Base-by-base conservation (phyloP, 2,888 invertebrate species). In the Harpalus rubripes region DNA sequence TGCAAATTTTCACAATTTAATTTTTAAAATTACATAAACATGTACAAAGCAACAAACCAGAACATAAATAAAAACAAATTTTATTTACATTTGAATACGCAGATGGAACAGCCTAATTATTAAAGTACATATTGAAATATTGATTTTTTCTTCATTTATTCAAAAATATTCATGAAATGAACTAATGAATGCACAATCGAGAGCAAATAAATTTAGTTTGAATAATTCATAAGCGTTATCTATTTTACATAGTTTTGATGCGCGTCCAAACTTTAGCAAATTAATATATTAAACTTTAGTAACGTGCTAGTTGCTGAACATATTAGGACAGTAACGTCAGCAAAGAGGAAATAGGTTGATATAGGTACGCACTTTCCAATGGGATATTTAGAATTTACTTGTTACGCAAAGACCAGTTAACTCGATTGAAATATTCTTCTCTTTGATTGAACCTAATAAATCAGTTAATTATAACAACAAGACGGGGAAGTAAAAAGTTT, bases 101-200 rank as follows among this genome's bases (percentile, higher is more conserved):
- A 6, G 44, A 52, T 52, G 15, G 68, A 10, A 68, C 0, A n/a
- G 39, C 68, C 12, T 26, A 39, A 68, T 32, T 15, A 68, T n/a
- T 15, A 26, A 63, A 22, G 15, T 59, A 59, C 68, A 68, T n/a
- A 68, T 32, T 68, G 68, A 68, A 22, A 68, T 39, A 68, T 68
- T 68, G 68, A 68, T 68, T 68, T 68, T 65, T 63, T 12, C 22
- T 63, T 63, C 63, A 26, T 63, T 68, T 68, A 68, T 68, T 68
- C 68, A 68, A 68, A 68, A 39, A 39, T 68, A 68, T 68, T 39
- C 68, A 68, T 68, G 32, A 68, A 68, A 68, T 68, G 39, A 68
- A 68, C 26, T 68, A 68, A 68, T 68, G 39, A 68, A 68, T 68
- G 32, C 68, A 68, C 32, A 32, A 68, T 32, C 32, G 68, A 12